Evolutionary conservation across 1,140 invertebrate species (phyloP), one percentile per base, ranked within the genome.

Genomic region (Anoplolepis gracilipes): DNA sequence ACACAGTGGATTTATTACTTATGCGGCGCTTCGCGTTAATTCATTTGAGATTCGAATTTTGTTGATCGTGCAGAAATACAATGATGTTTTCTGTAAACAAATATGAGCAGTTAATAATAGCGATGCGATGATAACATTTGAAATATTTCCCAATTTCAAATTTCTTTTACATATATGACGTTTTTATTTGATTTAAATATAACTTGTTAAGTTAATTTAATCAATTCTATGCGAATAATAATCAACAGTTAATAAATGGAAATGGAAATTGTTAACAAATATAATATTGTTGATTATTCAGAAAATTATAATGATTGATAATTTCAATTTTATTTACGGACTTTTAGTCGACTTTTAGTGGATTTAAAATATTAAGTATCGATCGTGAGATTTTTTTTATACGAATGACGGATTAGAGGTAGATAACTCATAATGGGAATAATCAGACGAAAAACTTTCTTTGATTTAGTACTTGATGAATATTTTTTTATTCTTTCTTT

Each of bases 1-100:
- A 46, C 16, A 25, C 3, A 39, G 25, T 77, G 39, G 59, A 77
- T 77, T 49, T 77, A 65, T 77, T 65, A 77, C 39, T 77, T 77
- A 64, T 3, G n/a, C 39, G 7, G 25, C 46, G 7, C 13, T 65
- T n/a, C 28, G 16, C 30, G 33, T 75, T 59, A 25, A 77, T 77
- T 77, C 11, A 64, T 77, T 77, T 2, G 57, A 64, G 30, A 36
- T 36, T 19, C n/a, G 22, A 67, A 67, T 67, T 53, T 79, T 67
- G 30, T 25, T 25, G 30, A 57, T 53, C 33, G 62, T 28, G 57
- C 10, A 65, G n/a, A n/a, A 53, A 53, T 25, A 22, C 22, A 39
- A 39, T 16, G 22, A 5, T 33, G 75, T n/a, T 69, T 69, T 19
- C 16, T 22, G 46, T 79, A 69, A 79, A 79, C 77, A 79, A 69